Conservation (phyloP, 1,140 invertebrate species). For the Plodia interpunctella region DNA sequence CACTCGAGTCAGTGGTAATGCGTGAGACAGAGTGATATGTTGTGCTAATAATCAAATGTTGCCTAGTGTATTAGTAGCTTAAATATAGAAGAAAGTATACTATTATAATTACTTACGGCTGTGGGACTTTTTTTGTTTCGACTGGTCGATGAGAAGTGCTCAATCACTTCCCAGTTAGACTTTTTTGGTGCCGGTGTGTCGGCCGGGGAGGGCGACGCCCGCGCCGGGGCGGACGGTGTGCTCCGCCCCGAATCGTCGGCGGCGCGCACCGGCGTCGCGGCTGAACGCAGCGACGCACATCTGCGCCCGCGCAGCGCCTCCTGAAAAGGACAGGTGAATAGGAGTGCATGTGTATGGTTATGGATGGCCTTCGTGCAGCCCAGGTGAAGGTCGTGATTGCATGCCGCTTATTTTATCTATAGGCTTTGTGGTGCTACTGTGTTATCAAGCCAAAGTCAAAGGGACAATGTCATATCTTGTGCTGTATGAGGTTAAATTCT, state of each 20-base stretch:
- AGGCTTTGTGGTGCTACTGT: too few species aligned
- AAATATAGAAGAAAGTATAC: too few species aligned
- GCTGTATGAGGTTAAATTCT: too few species aligned
- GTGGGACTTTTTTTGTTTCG: conserved; percentile 57
- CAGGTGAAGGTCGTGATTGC: background rate
- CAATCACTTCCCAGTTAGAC: conserved; percentile 93
- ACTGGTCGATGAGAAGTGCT: conserved; percentile 81
- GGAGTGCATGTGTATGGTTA: conserved; percentile 3
- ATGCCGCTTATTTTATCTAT: background rate
- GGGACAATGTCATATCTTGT: too few species aligned
- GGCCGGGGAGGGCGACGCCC: conserved; percentile 73
- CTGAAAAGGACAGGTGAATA: conserved; percentile 24
- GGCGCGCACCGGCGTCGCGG: conserved; percentile 32
- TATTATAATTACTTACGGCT: conserved; percentile 47
- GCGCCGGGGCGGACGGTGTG: conserved; percentile 46
- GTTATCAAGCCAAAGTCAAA: too few species aligned
- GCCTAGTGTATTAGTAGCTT: too few species aligned
- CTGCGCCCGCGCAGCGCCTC: conserved; percentile 58
- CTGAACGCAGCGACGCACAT: conserved; percentile 56
- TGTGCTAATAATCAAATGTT: too few species aligned
- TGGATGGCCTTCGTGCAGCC: background rate
- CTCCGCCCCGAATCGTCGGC: conserved; percentile 58
- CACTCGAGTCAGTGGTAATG: too few species aligned
- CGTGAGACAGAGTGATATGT: too few species aligned
- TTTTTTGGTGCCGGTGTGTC: conserved; percentile 79